Percentiles rank a stretch among this genome's conserved stretches.
Evolutionary conservation across 2,888 invertebrate genomes (phyloP).

Genomic region (Galerucella pusilla): DNA sequence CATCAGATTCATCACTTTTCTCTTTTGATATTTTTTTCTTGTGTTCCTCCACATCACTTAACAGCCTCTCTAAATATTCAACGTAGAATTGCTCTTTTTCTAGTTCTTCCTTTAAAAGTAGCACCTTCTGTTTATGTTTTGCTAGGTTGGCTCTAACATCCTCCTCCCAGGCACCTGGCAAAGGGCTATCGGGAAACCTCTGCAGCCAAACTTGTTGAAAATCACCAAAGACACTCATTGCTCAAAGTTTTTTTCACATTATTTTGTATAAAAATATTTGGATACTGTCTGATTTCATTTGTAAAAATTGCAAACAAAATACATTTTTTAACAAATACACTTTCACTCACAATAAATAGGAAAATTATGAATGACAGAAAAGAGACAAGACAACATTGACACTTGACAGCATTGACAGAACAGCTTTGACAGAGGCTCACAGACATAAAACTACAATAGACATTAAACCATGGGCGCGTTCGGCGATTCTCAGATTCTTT

Average conservation of each 20-base stretch:
- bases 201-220: conserved; percentile 93
- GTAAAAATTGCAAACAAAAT: conserved; percentile 44
- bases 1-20: conserved; percentile 49
- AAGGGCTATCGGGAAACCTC: conserved; percentile 89
- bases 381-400: conserved; percentile 17
- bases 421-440: no score
- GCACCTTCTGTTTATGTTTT: conserved; percentile 89
- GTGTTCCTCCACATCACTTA: conserved; percentile 88
- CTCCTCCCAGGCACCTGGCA: conserved; percentile 93
- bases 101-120: conserved; percentile 83
- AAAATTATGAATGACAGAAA: conserved; percentile 37
- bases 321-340: conserved; percentile 43
- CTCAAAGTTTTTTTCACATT: conserved; percentile 41
- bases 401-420: neutral
- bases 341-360: conserved; percentile 46
- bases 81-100: conserved; percentile 93
- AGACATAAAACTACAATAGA: no score
- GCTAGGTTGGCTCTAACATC: conserved; percentile 90
- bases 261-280: conserved; percentile 32
- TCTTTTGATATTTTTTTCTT: conserved; percentile 69
- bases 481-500: no score
- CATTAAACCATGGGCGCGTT: no score
- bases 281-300: conserved; percentile 34
- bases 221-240: conserved; percentile 90
- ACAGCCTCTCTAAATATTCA: conserved; percentile 85